Conservation (phyloP, 2,888 invertebrate genomes). For the Eupeodes latifasciatus region DNA sequence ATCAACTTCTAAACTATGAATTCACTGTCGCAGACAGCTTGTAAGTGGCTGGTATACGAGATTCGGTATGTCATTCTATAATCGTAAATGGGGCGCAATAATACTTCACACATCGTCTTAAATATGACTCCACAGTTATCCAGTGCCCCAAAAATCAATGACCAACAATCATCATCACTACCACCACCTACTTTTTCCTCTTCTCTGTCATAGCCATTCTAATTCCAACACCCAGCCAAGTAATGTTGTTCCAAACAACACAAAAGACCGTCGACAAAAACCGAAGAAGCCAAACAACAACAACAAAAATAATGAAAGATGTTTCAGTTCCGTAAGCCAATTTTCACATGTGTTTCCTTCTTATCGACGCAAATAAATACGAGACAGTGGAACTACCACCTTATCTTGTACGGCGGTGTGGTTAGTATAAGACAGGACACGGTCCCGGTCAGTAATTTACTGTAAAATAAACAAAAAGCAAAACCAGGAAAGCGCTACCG, state of each 20-base stretch:
- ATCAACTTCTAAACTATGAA: constrained; percentile 63
- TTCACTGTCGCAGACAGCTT: constrained; percentile 61
- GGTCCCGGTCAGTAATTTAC: constrained; percentile 70
- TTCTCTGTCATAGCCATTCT: constrained; percentile 19
- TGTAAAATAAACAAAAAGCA: constrained; percentile 69
- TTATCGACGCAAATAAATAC: constrained; percentile 74
- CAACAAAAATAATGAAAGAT: constrained; percentile 56
- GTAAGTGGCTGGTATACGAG: constrained; percentile 25
- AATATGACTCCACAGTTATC: constrained; percentile 28
- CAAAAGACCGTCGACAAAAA: constrained; percentile 4
- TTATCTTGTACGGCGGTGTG: constrained; percentile 67
- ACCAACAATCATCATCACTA: constrained; percentile 63
- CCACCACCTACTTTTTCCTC: background rate
- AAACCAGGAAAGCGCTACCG: constrained; percentile 31
- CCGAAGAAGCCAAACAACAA: constrained; percentile 12
- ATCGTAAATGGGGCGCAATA: constrained; percentile 55
- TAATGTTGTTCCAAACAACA: constrained; percentile 8
- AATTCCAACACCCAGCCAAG: background rate
- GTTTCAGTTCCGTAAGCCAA: constrained; percentile 74
- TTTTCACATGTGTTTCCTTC: constrained; percentile 73
- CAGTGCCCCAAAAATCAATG: constrained; percentile 71
- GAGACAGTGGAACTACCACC: constrained; percentile 68
- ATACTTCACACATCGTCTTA: constrained; percentile 55
- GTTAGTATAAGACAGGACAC: constrained; percentile 57
- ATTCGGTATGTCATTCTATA: background rate